phyloP scores from a whole-genome alignment of 2,888 invertebrate genomes.

The Marronus borbonicus region DNA sequence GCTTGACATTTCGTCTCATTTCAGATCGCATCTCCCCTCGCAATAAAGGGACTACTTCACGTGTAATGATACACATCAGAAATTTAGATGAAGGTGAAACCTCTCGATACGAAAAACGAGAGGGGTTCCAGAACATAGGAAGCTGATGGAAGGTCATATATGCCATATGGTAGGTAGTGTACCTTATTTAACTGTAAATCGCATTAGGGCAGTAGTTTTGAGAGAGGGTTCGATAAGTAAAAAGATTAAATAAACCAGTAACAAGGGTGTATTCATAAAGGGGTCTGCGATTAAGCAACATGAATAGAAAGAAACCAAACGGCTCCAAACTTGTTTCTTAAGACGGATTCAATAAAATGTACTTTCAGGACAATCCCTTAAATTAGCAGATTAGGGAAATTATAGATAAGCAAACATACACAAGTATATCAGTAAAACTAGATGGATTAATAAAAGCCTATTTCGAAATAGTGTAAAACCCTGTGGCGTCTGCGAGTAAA shows the following conservation, averaged over 20 bases:
- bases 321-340: no score
- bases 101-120: neutral
- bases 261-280: neutral
- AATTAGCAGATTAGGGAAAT: no score
- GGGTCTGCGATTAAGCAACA: neutral
- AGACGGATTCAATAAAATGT: no score
- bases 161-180: constrained; percentile 6
- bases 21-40: neutral
- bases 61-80: constrained; percentile 11
- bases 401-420: no score
- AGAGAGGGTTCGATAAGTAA: constrained; percentile 7
- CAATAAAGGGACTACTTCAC: constrained; percentile 11
- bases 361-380: no score
- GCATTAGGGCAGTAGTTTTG: neutral
- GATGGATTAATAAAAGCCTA: no score
- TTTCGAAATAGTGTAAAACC: no score
- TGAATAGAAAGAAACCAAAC: no score
- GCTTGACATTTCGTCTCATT: neutral
- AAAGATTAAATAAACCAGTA: neutral
- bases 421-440: no score
- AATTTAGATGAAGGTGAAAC: constrained; percentile 1
- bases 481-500: no score
- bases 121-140: neutral
- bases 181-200: constrained; percentile 31
- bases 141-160: constrained; percentile 7